phyloP scores from a whole-genome alignment of 2,888 invertebrate genomes.

The Euspilapteryx auroguttella region DNA sequence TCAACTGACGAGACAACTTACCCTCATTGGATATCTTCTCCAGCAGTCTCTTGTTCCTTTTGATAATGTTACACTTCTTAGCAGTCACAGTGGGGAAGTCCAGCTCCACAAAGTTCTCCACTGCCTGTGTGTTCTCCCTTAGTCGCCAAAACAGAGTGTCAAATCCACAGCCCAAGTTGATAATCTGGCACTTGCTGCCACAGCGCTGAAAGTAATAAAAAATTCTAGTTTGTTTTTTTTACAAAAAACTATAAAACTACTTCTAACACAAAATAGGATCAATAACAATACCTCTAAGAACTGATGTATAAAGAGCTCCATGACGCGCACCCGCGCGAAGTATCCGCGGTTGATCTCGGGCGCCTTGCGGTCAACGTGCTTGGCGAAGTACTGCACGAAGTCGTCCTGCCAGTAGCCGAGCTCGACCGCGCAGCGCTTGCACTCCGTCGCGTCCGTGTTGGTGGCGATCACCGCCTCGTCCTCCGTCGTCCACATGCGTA shows the following conservation, averaged over 20 bases:
- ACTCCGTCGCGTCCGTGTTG: slow-evolving; percentile 96
- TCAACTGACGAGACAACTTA: no score
- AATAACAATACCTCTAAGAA: slow-evolving; percentile 82
- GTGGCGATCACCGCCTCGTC: slow-evolving; percentile 95
- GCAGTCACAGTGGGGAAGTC: slow-evolving; percentile 93
- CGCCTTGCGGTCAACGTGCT: slow-evolving; percentile 78
- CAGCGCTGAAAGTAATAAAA: slow-evolving; percentile 72
- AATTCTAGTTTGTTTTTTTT: no score
- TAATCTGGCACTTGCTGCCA: slow-evolving; percentile 85
- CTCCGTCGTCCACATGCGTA: slow-evolving; percentile 50
- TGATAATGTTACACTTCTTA: slow-evolving; percentile 88
- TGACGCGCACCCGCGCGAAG: slow-evolving; percentile 88
- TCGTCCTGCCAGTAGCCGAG: slow-evolving; percentile 96
- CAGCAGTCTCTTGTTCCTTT: slow-evolving; percentile 80
- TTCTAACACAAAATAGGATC: no score
- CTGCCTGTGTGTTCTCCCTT: slow-evolving; percentile 71
- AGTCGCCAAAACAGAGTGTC: slow-evolving; percentile 96
- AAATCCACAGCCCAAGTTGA: slow-evolving; percentile 95
- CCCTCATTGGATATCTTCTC: slow-evolving; percentile 82
- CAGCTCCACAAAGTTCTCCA: slow-evolving; percentile 86
- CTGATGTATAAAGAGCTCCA: slow-evolving; percentile 79
- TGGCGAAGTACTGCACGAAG: slow-evolving; percentile 81
- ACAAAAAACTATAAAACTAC: no score
- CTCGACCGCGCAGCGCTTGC: slow-evolving; percentile 92
- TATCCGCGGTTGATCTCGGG: slow-evolving; percentile 99